Evolutionary conservation across 2,888 invertebrate genomes (phyloP), one percentile per base, ranked within the genome.

Genomic region (Escarpia spicata): DNA sequence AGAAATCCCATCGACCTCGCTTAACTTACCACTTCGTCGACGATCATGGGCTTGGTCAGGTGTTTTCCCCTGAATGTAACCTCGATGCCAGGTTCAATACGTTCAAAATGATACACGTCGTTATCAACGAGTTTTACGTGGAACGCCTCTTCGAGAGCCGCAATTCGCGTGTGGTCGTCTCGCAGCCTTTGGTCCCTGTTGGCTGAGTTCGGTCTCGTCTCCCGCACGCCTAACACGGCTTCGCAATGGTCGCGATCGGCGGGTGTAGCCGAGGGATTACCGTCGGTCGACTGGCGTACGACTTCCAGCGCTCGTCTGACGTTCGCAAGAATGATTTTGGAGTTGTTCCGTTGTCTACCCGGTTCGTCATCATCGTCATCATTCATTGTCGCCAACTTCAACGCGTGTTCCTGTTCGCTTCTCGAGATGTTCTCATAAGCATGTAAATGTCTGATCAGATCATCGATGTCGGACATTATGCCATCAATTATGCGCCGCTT

Each of bases 71-170:
- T 75, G 75, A 75, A 75, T 4, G 75, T 75, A 6, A 75, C 75
- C n/a, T 26, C 19, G 75, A 75, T n/a, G 19, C 19, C 75, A 6
- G 75, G 75, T 26, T 75, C 75, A n/a, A 75, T 75, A 75, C 6
- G 75, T 75, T 75, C 75, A 75, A 75, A 75, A 75, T 75, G 75
- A 75, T 75, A 75, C 6, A 75, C 75, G 75, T 75, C 75, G n/a
- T 75, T 75, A 26, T 75, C 75, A 26, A 75, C 75, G 75, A 75
- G n/a, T 75, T 75, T 75, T 6, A 75, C 26, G 75, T 75, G 75
- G 75, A 75, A 26, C 26, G 75, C 19, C 75, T 75, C 75, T 75
- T 75, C 75, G 26, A 75, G 75, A 15, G 26, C 75, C 75, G 75
- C 75, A 19, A 26, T 26, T 26, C 75, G 75, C 9, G 3, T 12